Evolutionary conservation across 1,140 invertebrate genomes (phyloP).

Genomic region (Phthorimaea operculella): DNA sequence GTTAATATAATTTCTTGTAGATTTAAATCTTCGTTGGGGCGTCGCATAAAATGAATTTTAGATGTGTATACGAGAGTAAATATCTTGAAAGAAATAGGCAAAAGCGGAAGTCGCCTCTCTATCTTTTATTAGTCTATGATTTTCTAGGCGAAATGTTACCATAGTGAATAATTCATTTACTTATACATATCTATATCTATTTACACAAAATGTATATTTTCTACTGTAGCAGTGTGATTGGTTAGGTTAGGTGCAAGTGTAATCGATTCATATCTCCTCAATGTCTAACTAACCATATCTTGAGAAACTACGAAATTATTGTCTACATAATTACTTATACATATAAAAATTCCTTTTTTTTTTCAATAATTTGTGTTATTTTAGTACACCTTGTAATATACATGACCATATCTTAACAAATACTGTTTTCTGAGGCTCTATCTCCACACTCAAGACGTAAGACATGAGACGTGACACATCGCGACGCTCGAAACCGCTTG

Average conservation of each 20-base stretch:
- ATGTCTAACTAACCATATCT: constrained; percentile 31
- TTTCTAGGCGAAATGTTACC: constrained; percentile 56
- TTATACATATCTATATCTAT: constrained; percentile 61
- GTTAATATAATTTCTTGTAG: constrained; percentile 12
- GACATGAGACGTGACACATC: no score
- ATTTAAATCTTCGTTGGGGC: constrained; percentile 12
- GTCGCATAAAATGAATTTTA: background rate
- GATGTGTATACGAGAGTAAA: background rate
- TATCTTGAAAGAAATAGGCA: background rate
- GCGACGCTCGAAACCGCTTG: no score
- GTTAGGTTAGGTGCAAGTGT: constrained; percentile 34
- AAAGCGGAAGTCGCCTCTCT: background rate
- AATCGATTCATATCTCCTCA: constrained; percentile 17
- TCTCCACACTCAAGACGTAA: no score
- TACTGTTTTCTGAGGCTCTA: no score
- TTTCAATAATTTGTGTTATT: no score
- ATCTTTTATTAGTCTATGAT: constrained; percentile 19
- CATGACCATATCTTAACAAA: no score
- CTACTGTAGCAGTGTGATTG: constrained; percentile 44
- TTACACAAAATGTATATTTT: constrained; percentile 57
- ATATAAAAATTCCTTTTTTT: no score
- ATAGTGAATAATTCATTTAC: constrained; percentile 56
- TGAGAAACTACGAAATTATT: constrained; percentile 18
- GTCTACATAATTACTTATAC: background rate
- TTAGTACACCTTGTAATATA: no score